Conservation (phyloP, 2,797 vertebrate species). For the Aviceda cuculoides region DNA sequence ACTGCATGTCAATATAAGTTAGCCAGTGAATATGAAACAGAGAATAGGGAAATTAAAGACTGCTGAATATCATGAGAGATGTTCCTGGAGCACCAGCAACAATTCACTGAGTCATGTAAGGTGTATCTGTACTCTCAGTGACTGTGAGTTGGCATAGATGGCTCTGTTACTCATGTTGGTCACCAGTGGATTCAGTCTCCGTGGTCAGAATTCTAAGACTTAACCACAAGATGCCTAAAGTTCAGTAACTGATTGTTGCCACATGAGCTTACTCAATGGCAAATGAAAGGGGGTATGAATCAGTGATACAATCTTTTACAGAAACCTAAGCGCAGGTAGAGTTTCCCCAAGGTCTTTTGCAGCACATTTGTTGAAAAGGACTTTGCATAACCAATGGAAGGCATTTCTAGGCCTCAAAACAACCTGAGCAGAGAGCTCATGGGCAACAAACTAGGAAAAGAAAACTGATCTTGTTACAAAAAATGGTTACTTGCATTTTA, state of each 20-base stretch:
- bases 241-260: not conserved
- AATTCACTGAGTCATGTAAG: not conserved
- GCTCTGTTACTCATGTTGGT: not conserved
- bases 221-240: not conserved
- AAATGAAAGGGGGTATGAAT: not conserved
- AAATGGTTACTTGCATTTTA: not conserved
- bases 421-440: not conserved
- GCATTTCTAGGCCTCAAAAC: not conserved
- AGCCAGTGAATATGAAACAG: not conserved
- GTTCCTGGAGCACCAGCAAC: not conserved
- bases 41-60: not conserved
- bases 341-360: not conserved
- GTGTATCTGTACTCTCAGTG: not conserved
- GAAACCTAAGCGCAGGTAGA: not conserved
- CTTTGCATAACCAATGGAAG: not conserved
- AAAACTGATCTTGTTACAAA: not conserved
- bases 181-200: not conserved
- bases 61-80: not conserved
- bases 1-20: not conserved
- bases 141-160: not conserved
- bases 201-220: not conserved
- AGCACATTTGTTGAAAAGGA: not conserved
- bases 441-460: not conserved
- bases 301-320: not conserved
- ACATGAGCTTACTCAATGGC: not conserved